Evolutionary conservation across 1,140 invertebrate genomes (phyloP).

Genomic region (Temnothorax nylanderi): DNA sequence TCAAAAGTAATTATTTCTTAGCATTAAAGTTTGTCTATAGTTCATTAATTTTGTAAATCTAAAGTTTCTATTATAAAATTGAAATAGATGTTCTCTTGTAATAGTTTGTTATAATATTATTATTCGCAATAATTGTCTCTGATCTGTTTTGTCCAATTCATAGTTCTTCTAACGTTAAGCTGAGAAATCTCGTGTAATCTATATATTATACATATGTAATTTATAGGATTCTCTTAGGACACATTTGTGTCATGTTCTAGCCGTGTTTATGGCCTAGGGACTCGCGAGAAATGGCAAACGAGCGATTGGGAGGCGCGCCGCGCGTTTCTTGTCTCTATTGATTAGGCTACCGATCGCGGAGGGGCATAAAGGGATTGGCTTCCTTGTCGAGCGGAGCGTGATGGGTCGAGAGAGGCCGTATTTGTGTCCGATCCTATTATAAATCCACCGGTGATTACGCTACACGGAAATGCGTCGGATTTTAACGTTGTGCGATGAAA

Average conservation of each 20-base stretch:
- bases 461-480: not conserved
- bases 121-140: not conserved
- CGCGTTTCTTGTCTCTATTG: conserved; percentile 71
- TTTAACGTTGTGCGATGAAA: not conserved
- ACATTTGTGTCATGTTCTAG: not conserved
- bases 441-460: conserved; percentile 70
- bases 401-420: conserved; percentile 74
- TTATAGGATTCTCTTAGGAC: not conserved
- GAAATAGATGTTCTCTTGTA: not conserved
- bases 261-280: not conserved
- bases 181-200: not conserved
- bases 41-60: not conserved
- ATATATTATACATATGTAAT: not conserved
- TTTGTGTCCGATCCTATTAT: conserved; percentile 76
- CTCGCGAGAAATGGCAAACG: not conserved
- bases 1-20: not conserved
- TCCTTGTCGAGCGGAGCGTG: conserved; percentile 52
- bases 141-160: not conserved
- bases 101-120: not conserved
- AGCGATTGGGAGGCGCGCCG: not conserved
- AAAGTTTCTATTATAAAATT: not conserved
- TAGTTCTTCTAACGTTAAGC: not conserved
- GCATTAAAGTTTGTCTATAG: not conserved
- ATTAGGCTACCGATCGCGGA: conserved; percentile 64
- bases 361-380: conserved; percentile 68